Evolutionary conservation across 2,888 invertebrate genomes (phyloP), one percentile per base, ranked within the genome.

Genomic region (Conistra vaccinii): DNA sequence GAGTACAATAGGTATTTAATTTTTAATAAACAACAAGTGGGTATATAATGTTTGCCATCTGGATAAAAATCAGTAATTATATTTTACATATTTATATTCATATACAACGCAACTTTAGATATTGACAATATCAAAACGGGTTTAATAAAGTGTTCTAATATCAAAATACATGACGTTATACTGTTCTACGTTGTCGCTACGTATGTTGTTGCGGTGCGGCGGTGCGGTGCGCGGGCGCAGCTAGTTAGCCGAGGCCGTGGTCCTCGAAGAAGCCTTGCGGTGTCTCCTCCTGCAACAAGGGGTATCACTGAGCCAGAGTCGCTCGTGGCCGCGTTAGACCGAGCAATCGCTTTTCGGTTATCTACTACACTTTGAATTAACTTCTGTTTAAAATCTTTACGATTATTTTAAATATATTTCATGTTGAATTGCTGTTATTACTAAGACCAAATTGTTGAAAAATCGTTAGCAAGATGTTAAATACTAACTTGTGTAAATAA

Each of bases 181-280:
- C 60, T 65, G 78, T 63, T 61, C 57, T 77, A 77, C 78, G 79
- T 80, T 65, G 83, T 73, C 57, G 83, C 72, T 88, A 88, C 80
- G 78, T 87, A 82, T 86, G 80, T 45, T 39, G 77, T 75, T 73
- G 84, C 74, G 78, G 65, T 67, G 86, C 71, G 69, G 60, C 42
- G 73, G 70, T 48, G 72, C 29, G 82, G 39, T 69, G 65, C 66
- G 81, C 42, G 45, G 29, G 69, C 58, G 55, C 51, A 26, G 77
- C 68, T 57, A 45, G 69, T 97, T 98, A 99, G 90, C 99, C 99
- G 90, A 99, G 98, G 86, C 99, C 99, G 95, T 99, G 99, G 97
- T 99, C 99, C 95, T 99, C 99, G 96, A 99, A 99, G 97, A 99
- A 99, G 91, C 99, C 99, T 97, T 99, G 99, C 73, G 99, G 99